These are phyloP conservation scores for Dipodomys stephensi DNA, from an alignment of 2,113 vertebrate genomes.

Conservation along the genomic window DNA sequence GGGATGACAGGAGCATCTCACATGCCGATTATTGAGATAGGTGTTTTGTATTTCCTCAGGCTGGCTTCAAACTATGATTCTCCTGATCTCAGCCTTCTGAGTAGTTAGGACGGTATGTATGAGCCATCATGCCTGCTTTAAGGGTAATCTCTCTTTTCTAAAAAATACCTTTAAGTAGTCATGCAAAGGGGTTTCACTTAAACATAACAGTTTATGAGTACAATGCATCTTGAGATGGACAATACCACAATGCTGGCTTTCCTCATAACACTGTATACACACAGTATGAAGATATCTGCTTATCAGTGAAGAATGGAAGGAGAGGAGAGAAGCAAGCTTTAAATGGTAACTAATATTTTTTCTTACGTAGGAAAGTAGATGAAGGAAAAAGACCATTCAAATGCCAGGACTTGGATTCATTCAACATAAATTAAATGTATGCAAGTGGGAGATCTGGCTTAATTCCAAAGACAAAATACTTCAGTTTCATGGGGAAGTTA, in stretches of 20 bases:
- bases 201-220: too few species aligned
- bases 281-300: slow-evolving; percentile 41
- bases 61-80: too few species aligned
- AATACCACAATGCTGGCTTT: slow-evolving; percentile 25
- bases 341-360: slow-evolving; percentile 65
- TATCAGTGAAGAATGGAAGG: slow-evolving; percentile 10
- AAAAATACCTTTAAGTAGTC: too few species aligned
- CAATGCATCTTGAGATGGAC: not conserved
- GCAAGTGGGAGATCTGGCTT: slow-evolving; percentile 65
- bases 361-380: slow-evolving; percentile 60
- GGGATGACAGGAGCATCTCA: too few species aligned
- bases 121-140: too few species aligned
- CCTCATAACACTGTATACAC: not conserved
- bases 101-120: too few species aligned
- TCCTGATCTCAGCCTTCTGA: too few species aligned
- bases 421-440: slow-evolving; percentile 65
- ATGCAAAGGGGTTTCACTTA: too few species aligned
- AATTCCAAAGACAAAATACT: slow-evolving; percentile 69
- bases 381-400: slow-evolving; percentile 76
- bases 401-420: slow-evolving; percentile 71
- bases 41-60: too few species aligned
- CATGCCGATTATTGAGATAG: too few species aligned
- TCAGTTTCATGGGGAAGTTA: slow-evolving; percentile 33
- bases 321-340: slow-evolving; percentile 44
- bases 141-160: too few species aligned